phyloP scores from a whole-genome alignment of 1,140 invertebrate species.

The Brachionus paranguensis region DNA sequence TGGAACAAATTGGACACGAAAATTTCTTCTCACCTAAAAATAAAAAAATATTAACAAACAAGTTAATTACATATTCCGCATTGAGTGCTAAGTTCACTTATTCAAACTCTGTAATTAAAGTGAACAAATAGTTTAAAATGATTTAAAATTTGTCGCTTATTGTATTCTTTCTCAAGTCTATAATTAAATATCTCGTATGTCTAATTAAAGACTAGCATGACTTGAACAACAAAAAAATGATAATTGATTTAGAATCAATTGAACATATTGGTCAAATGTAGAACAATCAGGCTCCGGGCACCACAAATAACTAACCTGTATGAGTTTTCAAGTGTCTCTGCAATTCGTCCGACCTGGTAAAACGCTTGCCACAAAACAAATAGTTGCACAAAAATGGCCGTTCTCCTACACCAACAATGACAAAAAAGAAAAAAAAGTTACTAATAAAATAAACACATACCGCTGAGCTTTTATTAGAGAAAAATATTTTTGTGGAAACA shows the following conservation, averaged over 20 bases:
- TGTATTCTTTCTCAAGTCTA: background rate
- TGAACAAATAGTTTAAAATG: background rate
- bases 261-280: background rate
- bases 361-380: slow-evolving; percentile 77
- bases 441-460: background rate
- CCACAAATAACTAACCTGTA: slow-evolving; percentile 53
- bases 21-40: slow-evolving; percentile 81
- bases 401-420: slow-evolving; percentile 42
- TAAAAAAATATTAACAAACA: background rate
- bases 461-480: background rate
- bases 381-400: slow-evolving; percentile 66
- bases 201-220: slow-evolving; percentile 26
- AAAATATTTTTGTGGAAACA: background rate
- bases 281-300: background rate
- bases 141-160: slow-evolving; percentile 1
- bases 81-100: background rate
- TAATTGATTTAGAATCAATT: slow-evolving; percentile 34
- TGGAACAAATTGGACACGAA: slow-evolving; percentile 73
- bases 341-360: slow-evolving; percentile 87
- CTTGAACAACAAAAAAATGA: slow-evolving; percentile 7
- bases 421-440: background rate
- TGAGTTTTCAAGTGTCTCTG: slow-evolving; percentile 81
- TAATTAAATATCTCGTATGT: slow-evolving; percentile 30
- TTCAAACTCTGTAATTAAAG: slow-evolving; percentile 36
- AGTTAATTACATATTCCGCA: slow-evolving; percentile 19